Evolutionary conservation across 2,113 vertebrate genomes (phyloP), one percentile per base, ranked within the genome.

Genomic region (Onychostoma macrolepis): DNA sequence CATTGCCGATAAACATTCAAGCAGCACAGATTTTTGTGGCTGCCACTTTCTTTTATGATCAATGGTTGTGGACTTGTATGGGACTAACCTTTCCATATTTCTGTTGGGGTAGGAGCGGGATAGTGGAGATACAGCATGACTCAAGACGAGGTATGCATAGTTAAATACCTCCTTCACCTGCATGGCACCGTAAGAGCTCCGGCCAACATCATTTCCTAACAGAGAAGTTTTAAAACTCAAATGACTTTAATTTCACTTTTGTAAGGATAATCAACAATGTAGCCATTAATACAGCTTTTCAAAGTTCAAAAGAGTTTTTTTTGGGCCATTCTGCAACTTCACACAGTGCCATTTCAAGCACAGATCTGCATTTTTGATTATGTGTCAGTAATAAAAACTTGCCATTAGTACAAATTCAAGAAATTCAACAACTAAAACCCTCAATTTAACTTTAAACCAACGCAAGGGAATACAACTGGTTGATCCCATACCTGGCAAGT

Each of bases 151-250:
- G 84, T 99, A 99, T 86, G 98, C 98, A 26, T 98, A 99, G 92
- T 99, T 97, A 88, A 99, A 98, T 91, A 97, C 98, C 92, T 99
- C 97, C 90, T 98, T 99, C 91, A 99, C 98, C 83, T 98, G 97
- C 96, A 99, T 97, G 94, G 97, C 97, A 80, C 98, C 98, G 1
- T 99, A 99, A 2, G 98, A 99, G 87, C 98, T 98, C 89, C 98
- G 95, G 50, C 98, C 98, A 69, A 99, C 98, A 78, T 99, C 98
- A 76, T 99, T 99, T 83, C 97, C 98, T 99, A 90, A 45, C 4
- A 69, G 15, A 65, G 5, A 67, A 26, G 87, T 2, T 13, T 2
- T 21, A 48, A 26, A 41, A 4, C 17, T 67, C 28, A 67, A 33
- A 67, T 48, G 12, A 3, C 15, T 17, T 48, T 48, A 6, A 5